Percentiles rank a stretch among this genome's conserved stretches.
phyloP scores from a whole-genome alignment of 2,113 vertebrate genomes.

The Marmota flaviventris region DNA sequence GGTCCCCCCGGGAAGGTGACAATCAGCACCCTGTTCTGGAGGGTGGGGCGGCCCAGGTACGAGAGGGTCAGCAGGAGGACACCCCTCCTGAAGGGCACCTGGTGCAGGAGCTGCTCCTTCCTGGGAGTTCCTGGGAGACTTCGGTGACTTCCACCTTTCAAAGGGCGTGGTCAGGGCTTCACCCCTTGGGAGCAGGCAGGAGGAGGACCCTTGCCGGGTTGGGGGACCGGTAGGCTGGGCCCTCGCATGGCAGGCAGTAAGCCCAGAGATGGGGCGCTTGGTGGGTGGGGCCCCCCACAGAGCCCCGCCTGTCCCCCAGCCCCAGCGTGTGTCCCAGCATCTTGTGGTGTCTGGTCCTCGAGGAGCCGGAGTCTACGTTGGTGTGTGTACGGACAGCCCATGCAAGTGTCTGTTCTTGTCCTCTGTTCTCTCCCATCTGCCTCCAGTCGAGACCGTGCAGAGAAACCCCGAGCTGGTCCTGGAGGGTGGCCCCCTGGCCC shows the following conservation, averaged over 20 bases:
- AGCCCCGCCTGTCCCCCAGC: neutral
- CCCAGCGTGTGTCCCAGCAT: neutral
- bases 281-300: neutral
- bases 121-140: neutral
- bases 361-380: neutral
- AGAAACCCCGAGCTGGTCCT: conserved; percentile 96
- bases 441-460: conserved; percentile 97
- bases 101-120: fast-evolving
- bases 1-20: neutral
- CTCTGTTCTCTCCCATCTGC: conserved; percentile 76
- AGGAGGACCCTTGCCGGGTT: neutral
- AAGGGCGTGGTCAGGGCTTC: neutral
- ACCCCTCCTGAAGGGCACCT: neutral
- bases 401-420: conserved; percentile 78
- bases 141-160: neutral
- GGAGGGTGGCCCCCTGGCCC: conserved; percentile 90
- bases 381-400: neutral
- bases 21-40: neutral
- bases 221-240: neutral
- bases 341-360: conserved; percentile 4
- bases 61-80: neutral
- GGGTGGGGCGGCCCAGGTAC: no score
- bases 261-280: neutral
- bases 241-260: neutral
- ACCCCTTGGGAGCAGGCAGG: neutral